phyloP scores from a whole-genome alignment of 2,113 vertebrate genomes.

The Amphiprion percula region DNA sequence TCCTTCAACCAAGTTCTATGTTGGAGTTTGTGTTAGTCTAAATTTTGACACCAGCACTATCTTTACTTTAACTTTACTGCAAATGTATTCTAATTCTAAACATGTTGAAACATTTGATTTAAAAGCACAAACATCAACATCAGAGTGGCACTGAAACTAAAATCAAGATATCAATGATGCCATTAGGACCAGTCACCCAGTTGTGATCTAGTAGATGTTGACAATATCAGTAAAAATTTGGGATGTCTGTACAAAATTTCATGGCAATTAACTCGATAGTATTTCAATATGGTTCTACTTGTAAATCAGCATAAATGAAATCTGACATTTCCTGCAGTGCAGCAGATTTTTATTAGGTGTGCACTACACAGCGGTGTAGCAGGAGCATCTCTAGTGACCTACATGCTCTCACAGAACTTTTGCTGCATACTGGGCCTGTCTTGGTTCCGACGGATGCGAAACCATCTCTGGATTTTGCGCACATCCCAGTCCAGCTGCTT shows the following conservation, averaged over 20 bases:
- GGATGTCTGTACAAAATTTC: not conserved
- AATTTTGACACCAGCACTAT: too few relatives aligned
- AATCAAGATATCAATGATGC: not conserved
- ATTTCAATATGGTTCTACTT: not conserved
- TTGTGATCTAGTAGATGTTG: too few relatives aligned
- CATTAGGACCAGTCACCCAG: not conserved
- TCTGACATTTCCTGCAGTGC: not conserved
- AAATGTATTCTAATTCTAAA: too few relatives aligned
- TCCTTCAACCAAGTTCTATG: too few relatives aligned
- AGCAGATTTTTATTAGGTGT: not conserved
- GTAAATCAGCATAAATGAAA: not conserved
- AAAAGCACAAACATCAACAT: too few relatives aligned
- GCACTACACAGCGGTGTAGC: not conserved
- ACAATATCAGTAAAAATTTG: too few relatives aligned
- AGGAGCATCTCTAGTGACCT: constrained; percentile 80
- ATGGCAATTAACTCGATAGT: not conserved
- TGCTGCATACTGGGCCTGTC: constrained; percentile 91
- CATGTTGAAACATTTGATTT: too few relatives aligned
- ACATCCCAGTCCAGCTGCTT: constrained; percentile 97
- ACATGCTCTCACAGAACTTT: constrained; percentile 97
- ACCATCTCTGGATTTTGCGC: constrained; percentile 95
- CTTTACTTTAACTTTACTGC: too few relatives aligned
- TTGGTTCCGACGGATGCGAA: constrained; percentile 93
- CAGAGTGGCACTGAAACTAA: not conserved
- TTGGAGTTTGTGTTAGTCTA: too few relatives aligned